These are phyloP conservation scores for Holocentrus rufus DNA, from an alignment of 2,797 vertebrate species.

Conservation along the genomic window DNA sequence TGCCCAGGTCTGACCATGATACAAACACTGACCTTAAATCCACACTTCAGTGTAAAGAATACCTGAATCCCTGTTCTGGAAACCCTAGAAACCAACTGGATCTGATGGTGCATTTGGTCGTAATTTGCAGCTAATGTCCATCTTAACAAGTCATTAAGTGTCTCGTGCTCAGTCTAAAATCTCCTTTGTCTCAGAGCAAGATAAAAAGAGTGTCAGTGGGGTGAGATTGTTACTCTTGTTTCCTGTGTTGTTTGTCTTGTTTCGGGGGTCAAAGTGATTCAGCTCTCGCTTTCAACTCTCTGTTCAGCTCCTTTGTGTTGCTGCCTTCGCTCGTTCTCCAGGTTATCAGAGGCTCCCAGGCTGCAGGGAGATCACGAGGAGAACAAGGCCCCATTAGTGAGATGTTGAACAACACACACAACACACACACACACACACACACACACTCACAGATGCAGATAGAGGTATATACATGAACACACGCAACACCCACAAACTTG, in stretches of 20 bases:
- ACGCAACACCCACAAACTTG: background rate
- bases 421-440: background rate
- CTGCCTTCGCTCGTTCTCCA: background rate
- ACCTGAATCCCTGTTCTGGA: background rate
- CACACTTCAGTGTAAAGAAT: no score
- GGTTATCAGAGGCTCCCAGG: background rate
- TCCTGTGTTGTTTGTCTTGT: no score
- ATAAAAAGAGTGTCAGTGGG: background rate
- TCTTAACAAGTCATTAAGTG: no score
- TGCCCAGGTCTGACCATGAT: no score
- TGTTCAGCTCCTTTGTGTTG: background rate
- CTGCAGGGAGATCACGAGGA: background rate
- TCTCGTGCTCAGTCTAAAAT: no score
- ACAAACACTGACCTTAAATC: no score
- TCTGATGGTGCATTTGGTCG: constrained; percentile 13
- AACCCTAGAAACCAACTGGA: background rate
- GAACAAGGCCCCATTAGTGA: background rate
- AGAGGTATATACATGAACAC: background rate
- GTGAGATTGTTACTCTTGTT: no score
- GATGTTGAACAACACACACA: background rate
- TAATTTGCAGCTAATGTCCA: background rate
- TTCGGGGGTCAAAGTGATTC: background rate
- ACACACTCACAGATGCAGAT: background rate
- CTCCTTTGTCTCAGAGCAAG: background rate
- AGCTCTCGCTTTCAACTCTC: background rate